Base-by-base conservation (phyloP, 2,797 vertebrate genomes). In the Dicrostonyx torquatus region DNA sequence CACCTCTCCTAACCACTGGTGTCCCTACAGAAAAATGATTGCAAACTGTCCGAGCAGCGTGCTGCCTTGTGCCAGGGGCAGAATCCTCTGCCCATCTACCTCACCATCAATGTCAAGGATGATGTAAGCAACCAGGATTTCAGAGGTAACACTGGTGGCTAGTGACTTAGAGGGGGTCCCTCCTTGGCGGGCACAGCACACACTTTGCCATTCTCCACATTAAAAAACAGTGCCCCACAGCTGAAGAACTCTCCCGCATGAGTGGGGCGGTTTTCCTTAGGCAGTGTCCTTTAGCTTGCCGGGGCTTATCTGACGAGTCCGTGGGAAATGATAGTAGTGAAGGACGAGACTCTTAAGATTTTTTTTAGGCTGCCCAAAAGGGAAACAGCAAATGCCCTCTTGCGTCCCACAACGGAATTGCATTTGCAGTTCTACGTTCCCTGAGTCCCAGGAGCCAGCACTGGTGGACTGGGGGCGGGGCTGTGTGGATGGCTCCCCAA, bases 61-160 rank as follows among this genome's bases (percentile, higher is more conserved):
- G 90, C 3, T 53, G 98, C 98, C 72, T 58, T 99, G 92, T 97
- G 98, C 64, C 79, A 0, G 5, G 99, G 98, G 70, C 99, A 99
- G 97, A 99, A 99, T 87, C 99, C 98, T 77, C 89, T 98, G 77
- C 99, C 99, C 24, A 98, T 99, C 96, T 99, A 99, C 91, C 98
- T 98, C 94, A 98, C 98, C 91, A 96, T 99, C 95, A 99, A 98
- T 93, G 98, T 99, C 92, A 99, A 99, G 91, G 97, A 98, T 82
- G 98, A 98, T 85, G 98, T 98, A 43, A 99, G 98, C 97, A 98
- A 98, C 92, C 79, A 98, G 97, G 98, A 99, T 96, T 99, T 99
- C 98, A 98, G 98, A 98, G 98, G 98, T 99, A 98, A 96, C 89
- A 70, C 75, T 43, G 80, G 90, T 60, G 93, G 31, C 87, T 94